Evolutionary conservation across 1,140 invertebrate species (phyloP), one percentile per base, ranked within the genome.

Genomic region (Anagrus nilaparvatae): DNA sequence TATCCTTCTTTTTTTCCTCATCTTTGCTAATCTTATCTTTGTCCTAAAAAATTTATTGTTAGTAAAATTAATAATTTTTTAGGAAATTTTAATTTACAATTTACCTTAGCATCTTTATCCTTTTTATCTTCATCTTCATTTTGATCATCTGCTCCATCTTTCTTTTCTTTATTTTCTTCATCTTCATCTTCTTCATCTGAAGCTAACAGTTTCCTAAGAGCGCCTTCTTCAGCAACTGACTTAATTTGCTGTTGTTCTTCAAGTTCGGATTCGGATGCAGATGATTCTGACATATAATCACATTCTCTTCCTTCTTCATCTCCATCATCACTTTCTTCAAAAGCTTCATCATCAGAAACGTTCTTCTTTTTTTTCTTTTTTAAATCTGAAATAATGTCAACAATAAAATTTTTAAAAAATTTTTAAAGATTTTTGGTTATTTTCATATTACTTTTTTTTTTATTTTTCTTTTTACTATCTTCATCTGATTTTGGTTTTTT

Each of bases 261-360:
- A 21, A 72, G 76, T 66, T 84, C 86, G 27, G 79, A 76, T 56
- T 86, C 84, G 7, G 82, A 82, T 50, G 82, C 84, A 13, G 82
- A 85, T 4, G 84, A 87, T 55, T 88, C 84, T 3, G 84, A 87
- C 52, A 88, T 87, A 51, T 90, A 90, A 63, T 89, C 86, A 42
- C 78, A 72, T 71, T 97, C 92, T 46, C 85, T 67, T 1, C 91
- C 91, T 71, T 97, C 93, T 57, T 87, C 89, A 64, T 97, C 92
- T 0, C 92, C 92, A 65, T 96, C 92, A 69, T 96, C 92, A 56
- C 90, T 95, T 63, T 97, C 93, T 65, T 97, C 92, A 38, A 87
- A 76, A 0, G 89, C 89, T 57, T 93, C 90, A 51, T 85, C 80
- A 54, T 94, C 82, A 0, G 88, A 79, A 46, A 76, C 76, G 44